A percentile compares a stretch with the other conserved stretches of the same genome.
These are phyloP conservation scores for Clinocottus analis DNA, from an alignment of 2,113 vertebrate genomes.

Conservation along the genomic window DNA sequence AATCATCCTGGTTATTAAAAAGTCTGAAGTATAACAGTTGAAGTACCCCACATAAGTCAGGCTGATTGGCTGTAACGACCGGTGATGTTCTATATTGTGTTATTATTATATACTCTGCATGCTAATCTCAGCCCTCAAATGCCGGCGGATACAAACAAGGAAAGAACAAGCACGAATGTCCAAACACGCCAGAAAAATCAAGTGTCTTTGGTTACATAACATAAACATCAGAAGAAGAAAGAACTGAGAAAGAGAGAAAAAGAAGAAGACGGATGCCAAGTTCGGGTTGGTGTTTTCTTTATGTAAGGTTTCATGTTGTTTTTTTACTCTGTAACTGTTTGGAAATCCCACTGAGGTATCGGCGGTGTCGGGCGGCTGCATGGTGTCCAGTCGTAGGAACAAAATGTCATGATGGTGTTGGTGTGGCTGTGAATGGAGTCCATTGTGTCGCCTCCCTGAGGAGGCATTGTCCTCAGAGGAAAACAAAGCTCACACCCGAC, in stretches of 20 bases:
- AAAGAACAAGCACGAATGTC: conserved; percentile 45
- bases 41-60: too few species aligned
- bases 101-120: not conserved
- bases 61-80: too few species aligned
- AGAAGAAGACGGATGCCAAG: conserved; percentile 6
- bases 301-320: not conserved
- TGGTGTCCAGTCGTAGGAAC: conserved; percentile 57
- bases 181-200: conserved; percentile 43
- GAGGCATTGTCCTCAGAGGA: conserved; percentile 64
- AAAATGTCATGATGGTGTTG: conserved; percentile 64
- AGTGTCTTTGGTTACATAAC: conserved; percentile 54
- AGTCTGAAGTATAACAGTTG: not conserved
- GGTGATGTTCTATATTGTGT: not conserved
- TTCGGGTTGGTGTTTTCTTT: not conserved
- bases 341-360: conserved; percentile 29
- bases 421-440: conserved; percentile 64
- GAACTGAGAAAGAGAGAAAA: conserved; percentile 23
- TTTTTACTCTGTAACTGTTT: conserved; percentile 15
- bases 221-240: conserved; percentile 19
- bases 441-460: conserved; percentile 60
- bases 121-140: conserved; percentile 7
- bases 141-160: conserved; percentile 36
- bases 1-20: not conserved
- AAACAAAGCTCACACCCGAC: conserved; percentile 47
- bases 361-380: conserved; percentile 53